Percentiles rank a stretch among this genome's conserved stretches.
Evolutionary conservation across 2,888 invertebrate genomes (phyloP).

Genomic region (Campoplex capitator): DNA sequence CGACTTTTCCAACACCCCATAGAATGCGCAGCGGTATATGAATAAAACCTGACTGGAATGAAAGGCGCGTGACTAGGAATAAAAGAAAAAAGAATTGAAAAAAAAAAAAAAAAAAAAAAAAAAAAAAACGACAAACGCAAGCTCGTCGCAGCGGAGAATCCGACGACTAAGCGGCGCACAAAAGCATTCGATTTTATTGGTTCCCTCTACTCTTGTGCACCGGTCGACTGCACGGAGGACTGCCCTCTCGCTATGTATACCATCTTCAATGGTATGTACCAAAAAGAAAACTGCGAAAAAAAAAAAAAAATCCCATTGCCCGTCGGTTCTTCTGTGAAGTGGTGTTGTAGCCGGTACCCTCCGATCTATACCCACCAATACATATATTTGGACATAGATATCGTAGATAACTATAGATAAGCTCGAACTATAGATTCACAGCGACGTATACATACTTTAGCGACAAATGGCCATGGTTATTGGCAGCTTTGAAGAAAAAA

Average conservation of each 20-base stretch:
- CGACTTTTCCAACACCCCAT: slow-evolving; percentile 2
- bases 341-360: slow-evolving; percentile 22
- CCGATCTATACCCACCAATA: slow-evolving; percentile 28
- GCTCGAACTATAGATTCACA: slow-evolving; percentile 20
- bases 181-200: slow-evolving; percentile 78
- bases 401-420: slow-evolving; percentile 23
- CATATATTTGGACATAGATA: slow-evolving; percentile 16
- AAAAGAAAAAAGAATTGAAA: background rate
- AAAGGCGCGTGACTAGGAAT: slow-evolving; percentile 21
- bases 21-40: background rate
- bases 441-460: background rate
- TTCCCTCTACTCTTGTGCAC: slow-evolving; percentile 60
- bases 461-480: slow-evolving; percentile 1
- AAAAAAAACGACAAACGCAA: slow-evolving; percentile 61
- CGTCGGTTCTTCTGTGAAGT: slow-evolving; percentile 46
- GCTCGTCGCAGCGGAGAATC: slow-evolving; percentile 52
- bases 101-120: slow-evolving; percentile 26
- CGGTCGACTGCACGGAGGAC: slow-evolving; percentile 45
- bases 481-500: background rate
- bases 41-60: slow-evolving; percentile 23
- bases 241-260: slow-evolving; percentile 51
- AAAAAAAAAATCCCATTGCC: slow-evolving; percentile 36
- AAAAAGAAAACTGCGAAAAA: slow-evolving; percentile 45
- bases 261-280: slow-evolving; percentile 49
- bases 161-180: slow-evolving; percentile 65